A percentile compares a stretch with the other conserved stretches of the same genome.
Evolutionary conservation across 2,888 invertebrate species (phyloP).

Genomic region (Merodon equestris): DNA sequence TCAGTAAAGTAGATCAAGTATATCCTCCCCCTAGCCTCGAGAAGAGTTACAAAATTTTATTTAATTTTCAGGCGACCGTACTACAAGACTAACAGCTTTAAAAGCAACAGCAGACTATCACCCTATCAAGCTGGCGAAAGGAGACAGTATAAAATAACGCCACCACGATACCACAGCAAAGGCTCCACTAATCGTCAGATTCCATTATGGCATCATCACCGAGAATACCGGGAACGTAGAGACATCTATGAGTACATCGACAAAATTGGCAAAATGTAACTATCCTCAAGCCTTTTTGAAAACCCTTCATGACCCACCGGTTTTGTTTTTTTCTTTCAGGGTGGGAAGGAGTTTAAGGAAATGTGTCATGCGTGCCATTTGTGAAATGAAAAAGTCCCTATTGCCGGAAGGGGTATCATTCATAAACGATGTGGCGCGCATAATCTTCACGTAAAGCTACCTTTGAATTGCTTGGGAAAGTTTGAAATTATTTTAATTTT

Average conservation of each 20-base stretch:
- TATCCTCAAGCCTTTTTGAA: neutral
- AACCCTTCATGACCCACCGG: neutral
- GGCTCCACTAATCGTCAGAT: no score
- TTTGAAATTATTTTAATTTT: neutral
- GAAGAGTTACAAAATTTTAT: no score
- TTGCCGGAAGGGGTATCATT: conserved; percentile 51
- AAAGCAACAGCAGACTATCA: neutral
- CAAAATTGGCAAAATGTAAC: conserved; percentile 49
- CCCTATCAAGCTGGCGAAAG: conserved; percentile 18
- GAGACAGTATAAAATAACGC: conserved; percentile 21
- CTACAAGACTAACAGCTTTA: neutral
- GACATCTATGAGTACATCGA: conserved; percentile 52
- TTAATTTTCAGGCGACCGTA: conserved; percentile 20
- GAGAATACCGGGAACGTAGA: conserved; percentile 56
- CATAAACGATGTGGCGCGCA: conserved; percentile 50
- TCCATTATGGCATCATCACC: conserved; percentile 47
- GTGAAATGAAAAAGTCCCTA: conserved; percentile 47
- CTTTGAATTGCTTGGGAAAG: neutral
- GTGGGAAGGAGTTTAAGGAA: conserved; percentile 42
- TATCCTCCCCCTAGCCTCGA: no score
- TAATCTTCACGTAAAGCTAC: conserved; percentile 47
- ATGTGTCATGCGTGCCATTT: conserved; percentile 53
- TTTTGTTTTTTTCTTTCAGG: no score
- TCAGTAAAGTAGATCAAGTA: no score
- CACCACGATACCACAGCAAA: neutral